Evolutionary conservation across 2,888 invertebrate species (phyloP), one percentile per base, ranked within the genome.

Genomic region (Microdon myrmicae): DNA sequence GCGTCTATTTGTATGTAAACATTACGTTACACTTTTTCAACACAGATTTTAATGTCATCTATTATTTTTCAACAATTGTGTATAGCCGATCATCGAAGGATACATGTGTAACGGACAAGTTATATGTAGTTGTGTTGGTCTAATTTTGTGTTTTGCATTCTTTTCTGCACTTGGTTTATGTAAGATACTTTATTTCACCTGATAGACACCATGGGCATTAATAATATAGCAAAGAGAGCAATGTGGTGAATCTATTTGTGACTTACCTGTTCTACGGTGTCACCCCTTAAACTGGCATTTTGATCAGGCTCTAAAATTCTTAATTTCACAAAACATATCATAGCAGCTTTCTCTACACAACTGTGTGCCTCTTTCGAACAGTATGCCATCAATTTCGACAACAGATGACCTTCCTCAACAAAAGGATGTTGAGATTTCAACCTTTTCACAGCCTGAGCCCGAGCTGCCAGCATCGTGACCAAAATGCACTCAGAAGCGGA

Each of bases 401-500:
- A 83, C 35, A 97, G 82, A 22, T 90, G 86, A 0, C 94, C 94
- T 76, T 97, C 97, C 77, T 95, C 94, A 14, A 92, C 88, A 70
- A 89, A 89, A 0, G 93, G 90, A 75, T 92, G 89, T 71, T 88
- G 88, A 67, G 90, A 87, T 78, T 95, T 95, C 17, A 95, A 83
- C 35, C 89, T 83, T 74, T 91, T 91, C 68, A 96, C 86, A 14
- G 92, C 92, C 76, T 92, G 92, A 9, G 93, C 93, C 71, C 96
- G 83, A 1, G 96, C 96, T 0, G 96, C 95, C 67, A 96, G 77
- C 89, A 97, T 90, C 26, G 90, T 89, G 6, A 96, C 95, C 59
- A 97, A 83, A 44, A 96, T 87, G 76, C 96, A 95, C 79, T 97
- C 97, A 73, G 96, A 96, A 4, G 97, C 97, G 1, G 96, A 96